phyloP scores from a whole-genome alignment of 2,888 invertebrate genomes.

The Diogma glabrata region DNA sequence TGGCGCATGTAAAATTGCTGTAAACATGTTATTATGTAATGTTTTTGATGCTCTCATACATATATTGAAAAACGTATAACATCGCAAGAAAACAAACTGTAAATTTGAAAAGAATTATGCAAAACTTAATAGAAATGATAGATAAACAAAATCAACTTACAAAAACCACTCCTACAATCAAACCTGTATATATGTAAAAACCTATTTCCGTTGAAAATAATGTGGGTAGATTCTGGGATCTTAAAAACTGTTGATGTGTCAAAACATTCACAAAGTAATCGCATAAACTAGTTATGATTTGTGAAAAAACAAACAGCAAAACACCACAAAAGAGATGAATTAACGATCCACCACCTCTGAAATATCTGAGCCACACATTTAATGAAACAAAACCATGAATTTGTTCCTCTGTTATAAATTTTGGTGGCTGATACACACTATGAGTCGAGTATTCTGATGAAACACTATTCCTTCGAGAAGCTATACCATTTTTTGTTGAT shows the following conservation, averaged over 20 bases:
- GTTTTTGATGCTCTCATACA: constrained; percentile 64
- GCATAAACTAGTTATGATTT: constrained; percentile 43
- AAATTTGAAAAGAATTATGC: no score
- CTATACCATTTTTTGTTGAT: no score
- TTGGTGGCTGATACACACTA: no score
- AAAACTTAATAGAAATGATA: no score
- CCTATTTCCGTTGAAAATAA: constrained; percentile 25
- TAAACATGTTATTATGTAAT: constrained; percentile 78
- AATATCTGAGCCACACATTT: constrained; percentile 37
- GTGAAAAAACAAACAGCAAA: no score
- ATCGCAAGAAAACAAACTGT: constrained; percentile 48
- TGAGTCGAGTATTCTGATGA: no score
- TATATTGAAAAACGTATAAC: constrained; percentile 57
- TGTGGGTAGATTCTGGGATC: constrained; percentile 21
- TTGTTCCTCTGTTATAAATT: constrained; percentile 33
- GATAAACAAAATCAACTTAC: no score
- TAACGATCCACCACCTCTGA: constrained; percentile 40
- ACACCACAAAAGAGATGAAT: constrained; percentile 37
- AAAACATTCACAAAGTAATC: constrained; percentile 53
- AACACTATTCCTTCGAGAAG: no score
- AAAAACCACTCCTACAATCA: not conserved
- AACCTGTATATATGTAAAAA: constrained; percentile 32
- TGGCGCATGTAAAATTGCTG: constrained; percentile 58
- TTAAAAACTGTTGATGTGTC: constrained; percentile 36
- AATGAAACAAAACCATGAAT: constrained; percentile 34